These are phyloP conservation scores for Acanthopleura granulata DNA, from an alignment of 2,888 invertebrate species.

Conservation along the genomic window DNA sequence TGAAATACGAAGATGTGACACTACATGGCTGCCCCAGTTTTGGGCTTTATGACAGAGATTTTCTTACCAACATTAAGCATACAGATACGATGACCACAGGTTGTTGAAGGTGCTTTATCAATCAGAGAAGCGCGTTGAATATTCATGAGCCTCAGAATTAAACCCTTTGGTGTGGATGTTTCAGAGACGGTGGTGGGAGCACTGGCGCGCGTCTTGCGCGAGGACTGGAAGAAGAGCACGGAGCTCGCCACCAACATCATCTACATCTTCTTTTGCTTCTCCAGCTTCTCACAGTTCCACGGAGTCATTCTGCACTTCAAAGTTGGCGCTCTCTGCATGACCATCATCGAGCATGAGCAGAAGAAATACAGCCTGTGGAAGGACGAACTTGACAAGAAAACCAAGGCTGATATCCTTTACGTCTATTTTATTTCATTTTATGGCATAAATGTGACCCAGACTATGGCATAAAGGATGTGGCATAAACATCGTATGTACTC, in stretches of 20 bases:
- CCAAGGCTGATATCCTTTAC: constrained; percentile 61
- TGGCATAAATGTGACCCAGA: too few relatives aligned
- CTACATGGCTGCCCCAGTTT: too few relatives aligned
- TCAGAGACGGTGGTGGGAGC: constrained; percentile 91
- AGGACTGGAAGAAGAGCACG: constrained; percentile 97
- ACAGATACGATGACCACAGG: too few relatives aligned
- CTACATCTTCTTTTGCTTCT: constrained; percentile 97
- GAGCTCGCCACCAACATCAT: constrained; percentile 97
- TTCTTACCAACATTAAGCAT: too few relatives aligned
- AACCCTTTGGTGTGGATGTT: constrained; percentile 4
- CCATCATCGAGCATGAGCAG: constrained; percentile 94
- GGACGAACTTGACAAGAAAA: constrained; percentile 69
- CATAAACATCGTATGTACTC: too few relatives aligned
- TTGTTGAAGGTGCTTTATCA: too few relatives aligned
- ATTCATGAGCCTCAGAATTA: too few relatives aligned
- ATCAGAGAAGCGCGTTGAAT: too few relatives aligned
- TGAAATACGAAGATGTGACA: too few relatives aligned
- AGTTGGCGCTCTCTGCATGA: constrained; percentile 95
- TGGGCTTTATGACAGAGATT: too few relatives aligned
- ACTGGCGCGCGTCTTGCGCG: constrained; percentile 92
- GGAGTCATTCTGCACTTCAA: constrained; percentile 94
- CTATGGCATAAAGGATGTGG: too few relatives aligned
- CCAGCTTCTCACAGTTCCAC: constrained; percentile 95
- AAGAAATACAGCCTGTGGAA: constrained; percentile 93
- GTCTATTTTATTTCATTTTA: background rate